Percentiles rank a stretch among this genome's conserved stretches.
These are phyloP conservation scores for Lindbergichthys nudifrons DNA, from an alignment of 2,797 vertebrate species.

Conservation along the genomic window DNA sequence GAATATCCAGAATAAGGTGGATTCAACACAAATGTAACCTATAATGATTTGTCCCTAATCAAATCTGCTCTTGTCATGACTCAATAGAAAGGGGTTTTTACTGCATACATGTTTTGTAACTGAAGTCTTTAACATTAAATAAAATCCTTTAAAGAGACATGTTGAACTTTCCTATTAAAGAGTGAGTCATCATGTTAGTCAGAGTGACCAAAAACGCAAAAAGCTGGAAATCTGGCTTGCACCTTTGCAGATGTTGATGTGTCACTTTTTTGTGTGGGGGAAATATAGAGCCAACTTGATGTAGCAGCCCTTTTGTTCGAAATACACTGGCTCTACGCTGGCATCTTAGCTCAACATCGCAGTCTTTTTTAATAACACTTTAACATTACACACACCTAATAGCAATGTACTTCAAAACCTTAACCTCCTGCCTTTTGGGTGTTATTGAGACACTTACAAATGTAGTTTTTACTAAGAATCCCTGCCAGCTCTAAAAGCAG, in stretches of 20 bases:
- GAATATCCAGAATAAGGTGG: neutral
- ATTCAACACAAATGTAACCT: neutral
- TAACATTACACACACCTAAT: neutral
- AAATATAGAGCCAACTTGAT: slow-evolving; percentile 4
- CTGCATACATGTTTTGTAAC: slow-evolving; percentile 42
- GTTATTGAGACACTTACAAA: neutral
- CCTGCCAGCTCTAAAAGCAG: neutral
- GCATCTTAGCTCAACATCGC: neutral
- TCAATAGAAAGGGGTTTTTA: slow-evolving; percentile 17
- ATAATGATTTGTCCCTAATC: slow-evolving; percentile 23
- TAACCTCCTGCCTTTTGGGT: neutral
- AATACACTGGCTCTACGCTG: neutral
- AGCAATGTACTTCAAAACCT: neutral
- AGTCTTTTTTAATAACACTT: slow-evolving; percentile 1
- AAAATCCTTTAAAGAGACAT: slow-evolving; percentile 42
- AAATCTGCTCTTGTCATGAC: slow-evolving; percentile 26
- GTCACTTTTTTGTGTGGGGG: slow-evolving; percentile 13
- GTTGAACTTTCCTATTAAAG: slow-evolving; percentile 41
- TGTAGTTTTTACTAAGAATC: slow-evolving; percentile 25
- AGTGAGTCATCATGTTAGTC: slow-evolving; percentile 58
- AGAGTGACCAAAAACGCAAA: slow-evolving; percentile 47
- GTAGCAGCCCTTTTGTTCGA: neutral
- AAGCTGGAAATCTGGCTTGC: slow-evolving; percentile 33
- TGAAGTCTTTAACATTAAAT: slow-evolving; percentile 43
- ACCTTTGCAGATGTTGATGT: slow-evolving; percentile 13